Conservation (phyloP, 1,140 invertebrate genomes). For the Anastrepha obliqua region DNA sequence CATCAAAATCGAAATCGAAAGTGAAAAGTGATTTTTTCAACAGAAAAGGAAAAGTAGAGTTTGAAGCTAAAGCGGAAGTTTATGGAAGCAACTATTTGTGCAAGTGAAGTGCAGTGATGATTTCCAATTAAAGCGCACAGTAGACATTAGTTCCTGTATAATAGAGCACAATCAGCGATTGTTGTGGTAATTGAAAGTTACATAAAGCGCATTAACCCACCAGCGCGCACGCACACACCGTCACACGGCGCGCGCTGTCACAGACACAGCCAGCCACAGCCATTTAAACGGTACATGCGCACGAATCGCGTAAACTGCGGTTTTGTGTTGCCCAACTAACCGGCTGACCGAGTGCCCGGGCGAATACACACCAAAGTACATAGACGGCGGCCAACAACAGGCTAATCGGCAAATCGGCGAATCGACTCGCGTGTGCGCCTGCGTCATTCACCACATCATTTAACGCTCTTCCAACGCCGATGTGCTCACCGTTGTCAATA, state of each 20-base stretch:
- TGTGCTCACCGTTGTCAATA: slow-evolving; percentile 53
- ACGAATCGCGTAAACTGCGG: not conserved
- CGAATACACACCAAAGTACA: not conserved
- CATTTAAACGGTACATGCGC: not conserved
- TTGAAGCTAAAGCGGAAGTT: not conserved
- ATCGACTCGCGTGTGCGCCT: not conserved
- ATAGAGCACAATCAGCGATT: not conserved
- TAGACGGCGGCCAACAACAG: not conserved
- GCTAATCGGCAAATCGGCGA: not conserved
- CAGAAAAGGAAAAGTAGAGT: not conserved
- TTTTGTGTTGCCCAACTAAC: not conserved
- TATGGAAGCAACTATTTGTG: not conserved
- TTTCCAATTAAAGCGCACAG: not conserved
- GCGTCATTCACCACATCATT: not conserved
- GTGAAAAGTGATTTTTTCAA: slow-evolving; percentile 37
- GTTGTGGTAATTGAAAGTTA: not conserved
- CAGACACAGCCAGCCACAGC: not conserved
- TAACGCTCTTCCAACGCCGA: not conserved
- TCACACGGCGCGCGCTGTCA: not conserved
- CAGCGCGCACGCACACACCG: not conserved
- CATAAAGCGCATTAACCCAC: slow-evolving; percentile 13
- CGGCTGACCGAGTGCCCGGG: not conserved
- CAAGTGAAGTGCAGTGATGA: not conserved
- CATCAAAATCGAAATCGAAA: slow-evolving; percentile 2
- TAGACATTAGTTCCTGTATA: not conserved